Evolutionary conservation across 64 coral and sea anemone genomes (phyloP), one percentile per base, ranked within the genome.

Genomic region (Cladopsammia gracilis): DNA sequence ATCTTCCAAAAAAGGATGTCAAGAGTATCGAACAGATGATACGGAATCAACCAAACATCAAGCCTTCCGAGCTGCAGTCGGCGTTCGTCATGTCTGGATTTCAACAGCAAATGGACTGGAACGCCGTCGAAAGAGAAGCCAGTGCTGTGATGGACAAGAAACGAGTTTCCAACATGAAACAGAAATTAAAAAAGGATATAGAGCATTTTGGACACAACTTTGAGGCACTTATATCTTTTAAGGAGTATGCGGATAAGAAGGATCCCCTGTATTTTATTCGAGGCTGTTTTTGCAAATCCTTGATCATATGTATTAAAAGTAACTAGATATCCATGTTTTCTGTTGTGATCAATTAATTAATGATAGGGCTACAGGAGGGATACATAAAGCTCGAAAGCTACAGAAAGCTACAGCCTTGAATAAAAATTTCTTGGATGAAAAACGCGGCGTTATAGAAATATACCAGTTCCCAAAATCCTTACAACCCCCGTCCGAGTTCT

Each of bases 231-330:
- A 25, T 52, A 16, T 50, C 51, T 57, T 82, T 82, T 23, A 82
- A 82, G 49, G 78, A 82, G 51, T 82, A 82, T 82, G 59, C 78
- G 9, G 78, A 82, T 82, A 82, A 82, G 25, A 47, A 52, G 18
- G 78, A 82, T 25, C 45, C 24, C 15, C 56, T 82, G 18, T 82
- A 82, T 57, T n/a, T n/a, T n/a, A n/a, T n/a, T n/a, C n/a, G n/a
- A n/a, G n/a, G n/a, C n/a, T n/a, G n/a, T n/a, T n/a, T n/a, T n/a
- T n/a, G n/a, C n/a, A n/a, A n/a, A n/a, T n/a, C n/a, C n/a, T n/a
- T n/a, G n/a, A n/a, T n/a, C n/a, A n/a, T n/a, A n/a, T n/a, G n/a
- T n/a, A n/a, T n/a, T n/a, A n/a, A n/a, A n/a, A n/a, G n/a, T n/a
- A n/a, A n/a, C n/a, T n/a, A n/a, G n/a, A n/a, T n/a, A n/a, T n/a